Percentiles rank a stretch among this genome's conserved stretches.
phyloP scores from a whole-genome alignment of 2,113 vertebrate species.

The Tringa solitaria region DNA sequence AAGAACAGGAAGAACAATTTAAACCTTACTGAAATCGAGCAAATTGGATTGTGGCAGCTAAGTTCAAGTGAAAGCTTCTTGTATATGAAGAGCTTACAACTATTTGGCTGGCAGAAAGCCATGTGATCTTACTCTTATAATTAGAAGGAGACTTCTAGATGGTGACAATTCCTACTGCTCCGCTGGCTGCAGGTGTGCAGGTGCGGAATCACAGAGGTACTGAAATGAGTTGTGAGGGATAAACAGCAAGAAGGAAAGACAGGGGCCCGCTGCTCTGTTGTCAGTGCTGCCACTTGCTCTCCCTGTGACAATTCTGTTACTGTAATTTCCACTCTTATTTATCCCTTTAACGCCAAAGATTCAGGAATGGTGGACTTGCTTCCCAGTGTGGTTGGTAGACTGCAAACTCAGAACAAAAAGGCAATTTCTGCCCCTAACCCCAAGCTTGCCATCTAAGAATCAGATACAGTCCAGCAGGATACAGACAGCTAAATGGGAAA shows the following conservation, averaged over 20 bases:
- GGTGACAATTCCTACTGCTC: not conserved
- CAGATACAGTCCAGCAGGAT: not conserved
- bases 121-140: slow-evolving; percentile 9
- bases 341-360: not conserved
- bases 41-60: slow-evolving; percentile 29
- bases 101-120: slow-evolving; percentile 38
- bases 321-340: not conserved
- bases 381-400: not conserved
- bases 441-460: not conserved
- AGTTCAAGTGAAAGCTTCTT: slow-evolving; percentile 65
- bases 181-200: not conserved
- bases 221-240: not conserved
- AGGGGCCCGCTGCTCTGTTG: not conserved
- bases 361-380: not conserved
- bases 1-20: slow-evolving; percentile 18
- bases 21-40: slow-evolving; percentile 5
- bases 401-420: not conserved
- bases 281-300: not conserved
- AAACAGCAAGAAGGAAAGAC: not conserved
- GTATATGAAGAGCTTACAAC: slow-evolving; percentile 54
- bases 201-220: not conserved
- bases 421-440: not conserved
- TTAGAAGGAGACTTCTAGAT: not conserved
- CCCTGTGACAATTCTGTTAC: not conserved
- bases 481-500: not conserved